These are phyloP conservation scores for Tribolium castaneum DNA, from an alignment of 1,140 invertebrate species.

Conservation along the genomic window DNA sequence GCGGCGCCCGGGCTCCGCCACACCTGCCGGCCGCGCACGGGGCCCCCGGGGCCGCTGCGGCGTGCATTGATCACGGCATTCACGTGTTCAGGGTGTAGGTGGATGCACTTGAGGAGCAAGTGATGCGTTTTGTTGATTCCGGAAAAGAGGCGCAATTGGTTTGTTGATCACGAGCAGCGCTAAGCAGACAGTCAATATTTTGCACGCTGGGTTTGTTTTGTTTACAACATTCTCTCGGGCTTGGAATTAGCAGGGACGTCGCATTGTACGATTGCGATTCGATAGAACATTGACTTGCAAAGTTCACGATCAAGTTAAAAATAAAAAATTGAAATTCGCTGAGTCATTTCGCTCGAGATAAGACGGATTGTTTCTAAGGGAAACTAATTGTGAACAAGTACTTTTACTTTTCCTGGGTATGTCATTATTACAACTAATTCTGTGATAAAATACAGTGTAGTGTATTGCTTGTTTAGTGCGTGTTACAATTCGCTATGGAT, in stretches of 20 bases:
- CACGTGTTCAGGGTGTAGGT: background rate
- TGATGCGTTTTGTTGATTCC: too few species aligned
- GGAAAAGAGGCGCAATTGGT: slow-evolving; percentile 33
- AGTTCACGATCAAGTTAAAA: background rate
- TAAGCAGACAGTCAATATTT: slow-evolving; percentile 10
- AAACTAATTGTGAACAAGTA: too few species aligned
- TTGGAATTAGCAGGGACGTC: background rate
- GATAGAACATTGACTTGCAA: slow-evolving; percentile 7
- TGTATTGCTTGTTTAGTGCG: too few species aligned
- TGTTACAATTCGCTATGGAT: too few species aligned
- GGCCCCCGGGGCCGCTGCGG: too few species aligned
- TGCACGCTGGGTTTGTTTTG: background rate
- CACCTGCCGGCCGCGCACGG: background rate
- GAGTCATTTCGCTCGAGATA: background rate
- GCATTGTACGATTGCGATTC: background rate
- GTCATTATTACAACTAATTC: too few species aligned
- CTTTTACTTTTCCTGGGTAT: too few species aligned
- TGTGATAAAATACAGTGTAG: too few species aligned
- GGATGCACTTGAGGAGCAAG: background rate
- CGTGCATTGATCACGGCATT: slow-evolving; percentile 11
- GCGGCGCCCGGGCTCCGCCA: background rate
- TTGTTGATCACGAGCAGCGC: background rate
- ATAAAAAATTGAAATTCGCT: background rate
- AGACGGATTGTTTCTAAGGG: background rate
- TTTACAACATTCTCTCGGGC: background rate